Percentiles rank a stretch among this genome's conserved stretches.
Conservation (phyloP, 2,797 vertebrate genomes). For the Urophycis tenuis region DNA sequence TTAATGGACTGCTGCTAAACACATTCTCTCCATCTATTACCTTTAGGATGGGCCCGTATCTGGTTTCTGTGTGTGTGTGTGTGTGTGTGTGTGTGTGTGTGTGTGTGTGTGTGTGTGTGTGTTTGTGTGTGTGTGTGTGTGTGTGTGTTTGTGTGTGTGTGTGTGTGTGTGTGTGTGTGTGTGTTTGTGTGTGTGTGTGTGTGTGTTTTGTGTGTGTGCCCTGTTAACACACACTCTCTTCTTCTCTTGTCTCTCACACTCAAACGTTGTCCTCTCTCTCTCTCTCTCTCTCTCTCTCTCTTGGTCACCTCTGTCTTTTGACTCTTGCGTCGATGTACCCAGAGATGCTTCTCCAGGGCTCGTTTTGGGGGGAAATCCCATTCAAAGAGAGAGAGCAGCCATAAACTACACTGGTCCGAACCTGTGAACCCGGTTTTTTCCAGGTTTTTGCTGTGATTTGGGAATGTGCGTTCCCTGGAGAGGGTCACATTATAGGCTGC, state of each 20-base stretch:
- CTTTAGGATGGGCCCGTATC: constrained; percentile 61
- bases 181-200: constrained; percentile 6
- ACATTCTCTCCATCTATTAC: constrained; percentile 66
- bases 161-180: constrained; percentile 23
- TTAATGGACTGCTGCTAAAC: constrained; percentile 73
- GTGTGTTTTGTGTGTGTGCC: constrained; percentile 22
- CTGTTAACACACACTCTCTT: constrained; percentile 47
- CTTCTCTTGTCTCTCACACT: neutral
- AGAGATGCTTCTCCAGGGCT: neutral
- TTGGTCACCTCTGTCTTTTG: neutral
- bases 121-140: too few species aligned
- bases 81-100: constrained; percentile 6
- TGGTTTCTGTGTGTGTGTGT: constrained; percentile 53
- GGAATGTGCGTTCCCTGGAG: constrained; percentile 35
- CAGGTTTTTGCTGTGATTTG: constrained; percentile 12
- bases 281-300: neutral
- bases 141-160: too few species aligned
- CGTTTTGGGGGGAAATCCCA: neutral
- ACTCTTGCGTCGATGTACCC: constrained; percentile 31
- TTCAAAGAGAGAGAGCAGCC: neutral
- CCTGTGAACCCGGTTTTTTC: constrained; percentile 38
- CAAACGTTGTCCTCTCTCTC: neutral
- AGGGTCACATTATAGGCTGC: constrained; percentile 52
- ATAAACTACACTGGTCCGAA: neutral
- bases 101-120: constrained; percentile 16